Evolutionary conservation across 2,888 invertebrate genomes (phyloP), one percentile per base, ranked within the genome.

Genomic region (Ecdyonurus torrentis): DNA sequence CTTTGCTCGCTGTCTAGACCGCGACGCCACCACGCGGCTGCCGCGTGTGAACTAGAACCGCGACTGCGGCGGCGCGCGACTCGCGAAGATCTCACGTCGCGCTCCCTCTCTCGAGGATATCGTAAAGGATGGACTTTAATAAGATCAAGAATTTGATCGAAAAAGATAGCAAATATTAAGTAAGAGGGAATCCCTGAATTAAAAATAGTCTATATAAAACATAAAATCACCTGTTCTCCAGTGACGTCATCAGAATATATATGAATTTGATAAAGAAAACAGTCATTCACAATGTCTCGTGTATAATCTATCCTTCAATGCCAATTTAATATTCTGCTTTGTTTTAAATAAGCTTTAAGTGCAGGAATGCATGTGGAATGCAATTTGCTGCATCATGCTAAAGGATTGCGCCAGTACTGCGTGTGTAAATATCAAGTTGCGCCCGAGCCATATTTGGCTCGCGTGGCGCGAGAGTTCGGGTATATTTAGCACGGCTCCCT

Each of bases 21-120:
- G 55, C 55, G 55, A 55, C 55, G 55, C 55, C 55, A 55, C 55
- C 55, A 55, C 55, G 55, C 55, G 55, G 55, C n/a, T 55, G 55
- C n/a, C 55, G 55, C 22, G 55, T 22, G 22, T 20, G 55, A 55
- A 55, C 22, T 55, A 55, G 22, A 20, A 20, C 55, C 22, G 20
- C 19, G n/a, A 22, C 55, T 20, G 19, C 55, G 37, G 15, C 37
- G 7, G 37, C 37, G 37, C 37, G 15, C 37, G 15, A 22, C 37
- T 37, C 37, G 37, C 37, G 37, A 15, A 37, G 37, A 37, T 37
- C 37, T 55, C 7, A 20, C 55, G 55, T n/a, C 55, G 55, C 22
- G 55, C 55, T 55, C 55, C 55, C 55, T 55, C 55, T 55, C 55
- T 55, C 55, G 55, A n/a, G 55, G 37, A 37, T 37, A 37, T 15